A percentile compares a stretch with the other conserved stretches of the same genome.
phyloP scores from a whole-genome alignment of 2,797 vertebrate species.

The Phrynocephalus guinanensis region DNA sequence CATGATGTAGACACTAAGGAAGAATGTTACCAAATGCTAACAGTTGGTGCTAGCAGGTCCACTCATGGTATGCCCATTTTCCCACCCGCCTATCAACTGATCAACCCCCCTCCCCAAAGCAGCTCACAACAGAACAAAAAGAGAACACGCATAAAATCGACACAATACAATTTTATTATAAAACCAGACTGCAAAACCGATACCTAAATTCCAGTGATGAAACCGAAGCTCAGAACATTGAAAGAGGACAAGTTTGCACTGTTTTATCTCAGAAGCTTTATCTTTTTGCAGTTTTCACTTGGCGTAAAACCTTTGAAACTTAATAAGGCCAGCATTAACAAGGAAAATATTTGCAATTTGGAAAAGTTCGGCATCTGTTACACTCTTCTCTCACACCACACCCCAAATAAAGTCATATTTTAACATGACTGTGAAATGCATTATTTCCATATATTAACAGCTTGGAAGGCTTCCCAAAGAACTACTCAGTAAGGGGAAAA shows the following conservation, averaged over 20 bases:
- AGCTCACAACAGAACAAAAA: not conserved
- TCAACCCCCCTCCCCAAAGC: not conserved
- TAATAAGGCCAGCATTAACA: constrained; percentile 34
- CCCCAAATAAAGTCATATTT: constrained; percentile 34
- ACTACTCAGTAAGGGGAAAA: not conserved
- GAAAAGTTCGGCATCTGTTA: constrained; percentile 26
- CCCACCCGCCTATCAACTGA: not conserved
- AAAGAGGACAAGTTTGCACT: not conserved
- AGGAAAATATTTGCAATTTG: constrained; percentile 38
- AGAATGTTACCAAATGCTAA: not conserved
- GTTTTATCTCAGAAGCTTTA: not conserved
- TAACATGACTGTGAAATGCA: constrained; percentile 25
- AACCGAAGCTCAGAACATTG: not conserved
- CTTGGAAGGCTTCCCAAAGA: constrained; percentile 19
- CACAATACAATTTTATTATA: not conserved
- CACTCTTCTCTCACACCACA: not conserved
- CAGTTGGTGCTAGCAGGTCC: not conserved
- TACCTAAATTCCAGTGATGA: constrained; percentile 1
- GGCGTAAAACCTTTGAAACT: not conserved
- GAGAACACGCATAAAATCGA: not conserved
- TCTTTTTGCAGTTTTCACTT: not conserved
- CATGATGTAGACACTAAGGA: not conserved
- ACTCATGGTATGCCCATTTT: not conserved
- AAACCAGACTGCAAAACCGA: not conserved
- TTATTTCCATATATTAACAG: constrained; percentile 39